Base-by-base conservation (phyloP, 2,113 vertebrate genomes). In the Antechinus flavipes region DNA sequence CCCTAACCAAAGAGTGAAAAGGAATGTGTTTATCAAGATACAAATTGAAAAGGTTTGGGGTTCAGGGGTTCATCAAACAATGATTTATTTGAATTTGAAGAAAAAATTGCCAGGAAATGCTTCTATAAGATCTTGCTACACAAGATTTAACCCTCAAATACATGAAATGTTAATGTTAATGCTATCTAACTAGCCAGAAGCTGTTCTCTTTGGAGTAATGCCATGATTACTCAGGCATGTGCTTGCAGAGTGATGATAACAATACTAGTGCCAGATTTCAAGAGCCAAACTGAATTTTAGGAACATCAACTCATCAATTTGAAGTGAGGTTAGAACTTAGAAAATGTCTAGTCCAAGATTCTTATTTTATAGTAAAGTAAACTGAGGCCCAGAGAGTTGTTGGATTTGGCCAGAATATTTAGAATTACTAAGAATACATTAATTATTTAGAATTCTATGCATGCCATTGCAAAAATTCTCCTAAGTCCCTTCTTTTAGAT, bases 1-100 rank as follows among this genome's bases (percentile, higher is more conserved):
- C 68, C 68, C 68, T 42, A 84, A 84, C 68, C 2, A 42, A 84
- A 84, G n/a, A 84, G 68, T 84, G 68, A 84, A 84, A 42, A n/a
- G n/a, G 68, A 84, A n/a, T 42, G n/a, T 84, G 68, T 54, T 91
- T 94, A 25, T 92, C 19, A 89, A 95, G 68, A 84, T 42, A 93
- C 52, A 94, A 55, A 89, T 50, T 92, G 46, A 93, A 95, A 90
- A 55, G 56, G 47, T 24, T 10, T 93, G 23, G 2, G 58, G 90
- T 56, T 89, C 25, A 90, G 58, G 91, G 58, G 5, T 42, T 84
- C 68, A 84, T n/a, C 27, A 84, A 6, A 84, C 58, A 95, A 95
- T 3, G 0, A 16, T 27, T 93, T 92, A 26, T 50, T 93, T 93
- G 46, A 54, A 7, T 90, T 93, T 89, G 46, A 35, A 94, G 52